Conservation (phyloP, 2,888 invertebrate species). For the Cremastinae sp. region DNA sequence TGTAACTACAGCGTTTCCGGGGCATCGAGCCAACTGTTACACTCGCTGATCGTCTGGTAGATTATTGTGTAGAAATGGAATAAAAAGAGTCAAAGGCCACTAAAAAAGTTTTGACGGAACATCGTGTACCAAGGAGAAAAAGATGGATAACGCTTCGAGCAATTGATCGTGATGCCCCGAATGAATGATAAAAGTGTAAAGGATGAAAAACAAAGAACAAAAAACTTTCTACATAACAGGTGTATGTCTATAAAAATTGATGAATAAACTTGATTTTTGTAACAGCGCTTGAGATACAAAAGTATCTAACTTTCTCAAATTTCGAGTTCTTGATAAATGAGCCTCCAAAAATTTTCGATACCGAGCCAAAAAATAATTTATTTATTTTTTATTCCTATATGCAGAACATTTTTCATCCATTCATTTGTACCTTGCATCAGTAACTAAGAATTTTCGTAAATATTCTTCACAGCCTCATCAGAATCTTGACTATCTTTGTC, state of each 20-base stretch:
- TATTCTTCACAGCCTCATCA: conserved; percentile 16
- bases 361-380: conserved; percentile 24
- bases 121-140: conserved; percentile 40
- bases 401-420: background rate
- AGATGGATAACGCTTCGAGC: conserved; percentile 44
- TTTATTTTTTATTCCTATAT: background rate
- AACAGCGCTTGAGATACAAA: conserved; percentile 60
- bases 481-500: conserved; percentile 25
- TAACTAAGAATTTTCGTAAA: conserved; percentile 3
- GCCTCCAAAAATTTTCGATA: background rate
- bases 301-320: background rate
- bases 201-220: conserved; percentile 62
- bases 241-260: conserved; percentile 77
- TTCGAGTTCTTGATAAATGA: background rate
- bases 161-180: conserved; percentile 68
- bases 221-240: conserved; percentile 77
- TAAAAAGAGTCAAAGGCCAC: conserved; percentile 29
- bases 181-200: conserved; percentile 73
- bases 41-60: conserved; percentile 63
- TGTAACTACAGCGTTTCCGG: conserved; percentile 66
- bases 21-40: conserved; percentile 67
- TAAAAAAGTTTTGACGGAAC: conserved; percentile 48
- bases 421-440: conserved; percentile 6
- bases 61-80: conserved; percentile 52
- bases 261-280: conserved; percentile 79